Conservation (phyloP, 2,888 invertebrate genomes). For the Cheilosia scutellata region DNA sequence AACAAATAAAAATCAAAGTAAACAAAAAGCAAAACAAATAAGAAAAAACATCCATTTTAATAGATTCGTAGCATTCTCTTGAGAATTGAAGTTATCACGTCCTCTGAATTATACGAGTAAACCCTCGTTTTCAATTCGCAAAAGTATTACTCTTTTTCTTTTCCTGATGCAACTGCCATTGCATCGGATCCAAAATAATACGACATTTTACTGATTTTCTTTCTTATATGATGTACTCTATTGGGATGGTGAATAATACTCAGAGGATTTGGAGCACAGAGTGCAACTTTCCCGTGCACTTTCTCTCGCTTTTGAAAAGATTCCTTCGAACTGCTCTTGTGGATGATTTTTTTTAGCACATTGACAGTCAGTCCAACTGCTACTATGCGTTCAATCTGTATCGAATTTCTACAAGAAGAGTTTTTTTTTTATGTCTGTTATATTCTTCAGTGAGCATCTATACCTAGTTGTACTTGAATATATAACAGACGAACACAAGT, state of each 20-base stretch:
- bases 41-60: conserved; percentile 49
- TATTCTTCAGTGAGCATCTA: conserved; percentile 8
- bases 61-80: conserved; percentile 61
- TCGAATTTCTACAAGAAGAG: conserved; percentile 53
- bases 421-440: background rate
- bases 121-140: conserved; percentile 67
- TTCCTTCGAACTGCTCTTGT: conserved; percentile 38
- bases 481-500: conserved; percentile 37
- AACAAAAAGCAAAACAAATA: conserved; percentile 12
- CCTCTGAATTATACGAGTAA: conserved; percentile 65
- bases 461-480: background rate
- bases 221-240: conserved; percentile 65
- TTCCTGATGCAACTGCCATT: conserved; percentile 7
- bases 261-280: conserved; percentile 60
- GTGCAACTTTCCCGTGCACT: conserved; percentile 70
- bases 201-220: conserved; percentile 71
- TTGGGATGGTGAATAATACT: conserved; percentile 71
- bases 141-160: conserved; percentile 44
- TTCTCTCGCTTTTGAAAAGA: conserved; percentile 27
- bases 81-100: conserved; percentile 68
- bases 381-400: conserved; percentile 59
- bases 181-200: conserved; percentile 65
- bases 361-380: conserved; percentile 67
- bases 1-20: conserved; percentile 24
- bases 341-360: conserved; percentile 38